Conservation (phyloP, 2,888 invertebrate species). For the Andrena flavipes region DNA sequence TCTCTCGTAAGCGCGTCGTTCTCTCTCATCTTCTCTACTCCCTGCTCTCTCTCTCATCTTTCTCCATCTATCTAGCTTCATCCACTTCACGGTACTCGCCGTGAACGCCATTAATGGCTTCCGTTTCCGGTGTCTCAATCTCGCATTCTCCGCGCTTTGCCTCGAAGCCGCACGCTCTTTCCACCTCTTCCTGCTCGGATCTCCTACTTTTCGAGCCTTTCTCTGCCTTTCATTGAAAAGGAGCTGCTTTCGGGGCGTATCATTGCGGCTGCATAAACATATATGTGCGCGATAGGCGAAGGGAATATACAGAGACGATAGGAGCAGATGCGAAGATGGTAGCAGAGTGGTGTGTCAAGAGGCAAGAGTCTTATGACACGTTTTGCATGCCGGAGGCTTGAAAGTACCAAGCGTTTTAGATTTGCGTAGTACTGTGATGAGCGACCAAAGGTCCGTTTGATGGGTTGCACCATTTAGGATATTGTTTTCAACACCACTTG, state of each 20-base stretch:
- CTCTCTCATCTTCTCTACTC: conserved; percentile 28
- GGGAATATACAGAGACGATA: no score
- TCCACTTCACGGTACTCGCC: conserved; percentile 66
- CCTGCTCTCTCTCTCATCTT: not conserved
- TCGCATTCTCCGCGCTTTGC: conserved; percentile 65
- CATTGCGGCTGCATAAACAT: conserved; percentile 10
- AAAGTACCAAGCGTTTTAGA: no score
- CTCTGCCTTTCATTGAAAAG: conserved; percentile 23
- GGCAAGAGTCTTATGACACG: no score
- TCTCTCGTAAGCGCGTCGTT: conserved; percentile 10
- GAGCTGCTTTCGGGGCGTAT: conserved; percentile 23
- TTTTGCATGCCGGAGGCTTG: no score
- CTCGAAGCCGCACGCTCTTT: conserved; percentile 42
- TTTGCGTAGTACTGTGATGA: no score
- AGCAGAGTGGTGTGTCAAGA: no score
- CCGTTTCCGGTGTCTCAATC: conserved; percentile 81
- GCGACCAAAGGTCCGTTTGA: no score
- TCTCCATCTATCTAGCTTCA: conserved; percentile 46
- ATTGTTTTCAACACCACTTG: no score
- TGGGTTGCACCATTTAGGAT: no score
- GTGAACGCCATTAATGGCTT: conserved; percentile 79
- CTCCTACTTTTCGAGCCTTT: conserved; percentile 10
- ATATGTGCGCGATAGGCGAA: not conserved
- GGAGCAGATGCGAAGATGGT: not conserved
- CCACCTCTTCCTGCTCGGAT: not conserved